Evolutionary conservation across 2,888 invertebrate species (phyloP).

Genomic region (Drosophila atripex): DNA sequence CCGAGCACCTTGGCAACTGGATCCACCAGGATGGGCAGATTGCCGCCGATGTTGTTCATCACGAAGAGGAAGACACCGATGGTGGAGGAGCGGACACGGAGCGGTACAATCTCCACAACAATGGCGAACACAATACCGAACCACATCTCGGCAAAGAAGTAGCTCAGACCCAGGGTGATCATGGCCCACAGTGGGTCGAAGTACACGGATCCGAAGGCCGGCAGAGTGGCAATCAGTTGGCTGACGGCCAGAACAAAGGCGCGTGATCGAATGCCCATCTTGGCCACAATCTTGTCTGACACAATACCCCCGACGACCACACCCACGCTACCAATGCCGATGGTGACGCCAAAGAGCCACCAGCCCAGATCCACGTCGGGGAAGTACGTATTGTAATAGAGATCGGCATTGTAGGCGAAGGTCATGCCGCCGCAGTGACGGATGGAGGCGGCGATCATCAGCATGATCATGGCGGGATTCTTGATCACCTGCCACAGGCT

Average conservation of each 20-base stretch:
- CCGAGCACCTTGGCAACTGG: conserved; percentile 92
- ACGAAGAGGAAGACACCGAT: conserved; percentile 95
- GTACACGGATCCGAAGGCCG: conserved; percentile 93
- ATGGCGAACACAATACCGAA: conserved; percentile 96
- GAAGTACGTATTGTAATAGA: conserved; percentile 94
- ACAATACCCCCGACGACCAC: conserved; percentile 89
- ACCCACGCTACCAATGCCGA: conserved; percentile 90
- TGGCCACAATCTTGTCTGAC: conserved; percentile 94
- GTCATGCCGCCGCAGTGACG: conserved; percentile 95
- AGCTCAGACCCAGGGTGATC: conserved; percentile 93
- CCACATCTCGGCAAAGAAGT: conserved; percentile 97
- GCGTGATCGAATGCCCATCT: conserved; percentile 92
- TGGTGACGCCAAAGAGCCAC: conserved; percentile 95
- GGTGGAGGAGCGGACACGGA: conserved; percentile 92
- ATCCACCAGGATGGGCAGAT: conserved; percentile 93
- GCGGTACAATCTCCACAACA: conserved; percentile 93
- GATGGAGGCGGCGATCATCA: conserved; percentile 94
- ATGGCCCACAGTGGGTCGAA: conserved; percentile 93
- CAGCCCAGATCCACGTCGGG: conserved; percentile 95
- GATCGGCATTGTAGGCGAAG: conserved; percentile 95
- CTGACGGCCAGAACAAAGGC: conserved; percentile 92
- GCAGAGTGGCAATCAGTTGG: conserved; percentile 92
- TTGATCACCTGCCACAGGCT: conserved; percentile 90
- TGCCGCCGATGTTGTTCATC: conserved; percentile 96
- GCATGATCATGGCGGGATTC: conserved; percentile 90